Percentiles rank a stretch among this genome's conserved stretches.
These are phyloP conservation scores for Mylabris sibirica DNA, from an alignment of 2,888 invertebrate genomes.

Conservation along the genomic window DNA sequence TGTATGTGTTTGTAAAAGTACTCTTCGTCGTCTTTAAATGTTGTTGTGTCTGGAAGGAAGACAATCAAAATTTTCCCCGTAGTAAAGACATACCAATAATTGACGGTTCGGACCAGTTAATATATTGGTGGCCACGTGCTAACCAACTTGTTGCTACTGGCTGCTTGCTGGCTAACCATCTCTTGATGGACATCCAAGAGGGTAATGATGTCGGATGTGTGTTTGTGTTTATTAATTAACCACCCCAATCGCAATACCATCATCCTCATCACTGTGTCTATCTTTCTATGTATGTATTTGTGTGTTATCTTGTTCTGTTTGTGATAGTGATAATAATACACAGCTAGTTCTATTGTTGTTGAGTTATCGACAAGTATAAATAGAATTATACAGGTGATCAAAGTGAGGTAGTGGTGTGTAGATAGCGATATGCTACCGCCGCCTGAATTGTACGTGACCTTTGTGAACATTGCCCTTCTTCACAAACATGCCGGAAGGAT, in stretches of 20 bases:
- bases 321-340: conserved; percentile 22
- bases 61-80: conserved; percentile 15
- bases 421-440: conserved; percentile 55
- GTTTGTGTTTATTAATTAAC: conserved; percentile 28
- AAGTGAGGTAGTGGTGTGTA: conserved; percentile 45
- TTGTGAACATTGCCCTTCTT: conserved; percentile 49
- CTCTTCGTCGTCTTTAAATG: neutral
- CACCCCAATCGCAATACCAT: conserved; percentile 10
- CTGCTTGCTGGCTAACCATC: conserved; percentile 1
- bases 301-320: conserved; percentile 21
- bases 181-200: neutral
- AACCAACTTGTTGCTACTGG: conserved; percentile 50
- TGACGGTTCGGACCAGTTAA: conserved; percentile 42
- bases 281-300: neutral
- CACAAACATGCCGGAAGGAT: conserved; percentile 58
- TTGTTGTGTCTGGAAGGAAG: neutral
- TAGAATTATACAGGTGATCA: conserved; percentile 51
- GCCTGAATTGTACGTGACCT: conserved; percentile 56
- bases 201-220: neutral
- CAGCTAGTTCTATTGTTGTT: conserved; percentile 1
- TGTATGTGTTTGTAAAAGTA: neutral
- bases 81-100: conserved; percentile 35
- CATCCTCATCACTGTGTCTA: conserved; percentile 24
- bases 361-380: conserved; percentile 48
- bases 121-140: conserved; percentile 47